phyloP scores from a whole-genome alignment of 2,888 invertebrate species.

The Sarcophaga variegata region DNA sequence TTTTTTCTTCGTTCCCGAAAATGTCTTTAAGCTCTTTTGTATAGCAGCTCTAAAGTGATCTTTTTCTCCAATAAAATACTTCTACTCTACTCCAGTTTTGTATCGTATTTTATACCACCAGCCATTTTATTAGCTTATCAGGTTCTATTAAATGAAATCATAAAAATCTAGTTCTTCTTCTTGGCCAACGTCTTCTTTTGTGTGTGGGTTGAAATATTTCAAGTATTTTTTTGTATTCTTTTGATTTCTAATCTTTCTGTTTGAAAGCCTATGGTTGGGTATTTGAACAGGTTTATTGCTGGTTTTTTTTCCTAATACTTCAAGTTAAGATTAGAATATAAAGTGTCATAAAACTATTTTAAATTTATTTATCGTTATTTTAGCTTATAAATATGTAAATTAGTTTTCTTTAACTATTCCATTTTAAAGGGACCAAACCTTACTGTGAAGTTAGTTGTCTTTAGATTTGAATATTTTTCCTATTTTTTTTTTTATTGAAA shows the following conservation, averaged over 20 bases:
- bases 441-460: conserved; percentile 18
- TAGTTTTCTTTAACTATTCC: conserved; percentile 10
- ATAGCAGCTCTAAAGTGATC: not conserved
- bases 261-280: conserved; percentile 3
- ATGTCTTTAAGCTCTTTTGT: not conserved
- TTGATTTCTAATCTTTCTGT: not conserved
- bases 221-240: conserved; percentile 1
- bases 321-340: conserved; percentile 23
- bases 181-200: not conserved
- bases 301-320: not conserved
- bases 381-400: conserved; percentile 48
- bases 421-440: conserved; percentile 23
- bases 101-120: not conserved
- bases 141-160: conserved; percentile 32
- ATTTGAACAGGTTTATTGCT: conserved; percentile 49
- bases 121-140: conserved; percentile 16
- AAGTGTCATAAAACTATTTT: conserved; percentile 41
- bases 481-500: conserved; percentile 1
- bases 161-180: conserved; percentile 12
- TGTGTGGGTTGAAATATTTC: conserved; percentile 30
- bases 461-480: conserved; percentile 14
- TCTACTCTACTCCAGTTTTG: conserved; percentile 5
- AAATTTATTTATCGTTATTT: not conserved
- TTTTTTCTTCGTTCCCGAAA: too few species aligned
- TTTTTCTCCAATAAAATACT: not conserved